A percentile compares a stretch with the other conserved stretches of the same genome.
Conservation (phyloP, 30 jellyfish, hydroid and myxozoan species). For the Hydra vulgaris region DNA sequence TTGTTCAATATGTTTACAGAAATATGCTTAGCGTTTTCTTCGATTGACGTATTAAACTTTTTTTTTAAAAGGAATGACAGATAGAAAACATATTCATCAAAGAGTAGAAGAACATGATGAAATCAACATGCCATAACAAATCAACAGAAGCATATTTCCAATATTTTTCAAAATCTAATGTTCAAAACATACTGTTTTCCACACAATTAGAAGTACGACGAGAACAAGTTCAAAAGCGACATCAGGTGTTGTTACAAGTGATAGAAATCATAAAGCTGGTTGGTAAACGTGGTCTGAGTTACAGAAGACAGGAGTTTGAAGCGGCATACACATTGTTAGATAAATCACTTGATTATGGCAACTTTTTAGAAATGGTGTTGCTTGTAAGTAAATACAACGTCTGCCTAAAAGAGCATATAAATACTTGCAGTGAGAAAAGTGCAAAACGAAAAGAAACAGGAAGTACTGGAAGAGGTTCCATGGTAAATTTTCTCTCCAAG, state of each 20-base stretch:
- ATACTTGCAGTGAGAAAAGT: not conserved
- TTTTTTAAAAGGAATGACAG: not conserved
- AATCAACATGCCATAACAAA: not conserved
- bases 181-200: not conserved
- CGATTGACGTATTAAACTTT: not conserved
- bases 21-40: not conserved
- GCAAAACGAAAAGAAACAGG: not conserved
- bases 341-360: not conserved
- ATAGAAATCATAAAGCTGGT: not conserved
- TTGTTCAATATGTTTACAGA: too few species aligned
- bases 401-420: not conserved
- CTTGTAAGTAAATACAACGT: not conserved
- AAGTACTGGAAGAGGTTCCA: not conserved
- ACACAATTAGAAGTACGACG: not conserved
- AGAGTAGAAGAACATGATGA: not conserved
- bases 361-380: not conserved
- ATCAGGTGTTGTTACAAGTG: not conserved
- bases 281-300: not conserved
- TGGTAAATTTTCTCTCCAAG: not conserved
- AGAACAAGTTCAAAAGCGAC: not conserved
- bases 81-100: not conserved
- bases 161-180: not conserved
- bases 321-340: too few species aligned
- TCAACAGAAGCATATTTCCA: not conserved
- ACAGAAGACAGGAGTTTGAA: too few species aligned